phyloP scores from a whole-genome alignment of 2,113 vertebrate genomes.

The Canis aureus region DNA sequence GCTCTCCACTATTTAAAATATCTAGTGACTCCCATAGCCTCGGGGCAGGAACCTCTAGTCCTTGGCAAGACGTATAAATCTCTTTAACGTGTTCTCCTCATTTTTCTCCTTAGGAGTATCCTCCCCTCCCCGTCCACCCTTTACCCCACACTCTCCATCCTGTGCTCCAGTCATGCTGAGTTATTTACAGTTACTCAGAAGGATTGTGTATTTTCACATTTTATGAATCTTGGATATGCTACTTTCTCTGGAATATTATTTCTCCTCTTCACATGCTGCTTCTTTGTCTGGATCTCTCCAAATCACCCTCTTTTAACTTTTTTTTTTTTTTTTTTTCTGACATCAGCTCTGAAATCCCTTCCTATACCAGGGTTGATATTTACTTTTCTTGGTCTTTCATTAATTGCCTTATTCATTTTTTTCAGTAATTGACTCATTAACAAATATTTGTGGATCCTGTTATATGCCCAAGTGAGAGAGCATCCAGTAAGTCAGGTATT shows the following conservation, averaged over 20 bases:
- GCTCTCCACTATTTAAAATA: neutral
- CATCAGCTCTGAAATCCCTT: neutral
- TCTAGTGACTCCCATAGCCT: neutral
- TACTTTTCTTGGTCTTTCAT: neutral
- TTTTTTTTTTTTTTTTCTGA: neutral
- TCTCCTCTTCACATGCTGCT: neutral
- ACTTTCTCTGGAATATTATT: neutral
- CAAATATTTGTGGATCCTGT: neutral
- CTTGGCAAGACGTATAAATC: neutral
- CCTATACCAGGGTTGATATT: neutral
- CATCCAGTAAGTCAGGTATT: neutral
- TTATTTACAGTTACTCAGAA: neutral
- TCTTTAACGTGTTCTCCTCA: neutral
- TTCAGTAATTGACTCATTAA: neutral
- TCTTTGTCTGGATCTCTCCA: neutral
- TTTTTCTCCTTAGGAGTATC: neutral
- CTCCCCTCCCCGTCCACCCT: fast-evolving
- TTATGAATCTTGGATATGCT: neutral
- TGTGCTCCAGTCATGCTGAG: neutral
- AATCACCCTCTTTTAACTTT: neutral
- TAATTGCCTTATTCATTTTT: neutral
- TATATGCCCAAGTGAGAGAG: neutral
- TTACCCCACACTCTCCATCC: fast-evolving
- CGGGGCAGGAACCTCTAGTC: neutral
- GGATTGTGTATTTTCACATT: neutral